Conservation (phyloP, 1,140 invertebrate genomes). For the Zaprionus gabonicus region DNA sequence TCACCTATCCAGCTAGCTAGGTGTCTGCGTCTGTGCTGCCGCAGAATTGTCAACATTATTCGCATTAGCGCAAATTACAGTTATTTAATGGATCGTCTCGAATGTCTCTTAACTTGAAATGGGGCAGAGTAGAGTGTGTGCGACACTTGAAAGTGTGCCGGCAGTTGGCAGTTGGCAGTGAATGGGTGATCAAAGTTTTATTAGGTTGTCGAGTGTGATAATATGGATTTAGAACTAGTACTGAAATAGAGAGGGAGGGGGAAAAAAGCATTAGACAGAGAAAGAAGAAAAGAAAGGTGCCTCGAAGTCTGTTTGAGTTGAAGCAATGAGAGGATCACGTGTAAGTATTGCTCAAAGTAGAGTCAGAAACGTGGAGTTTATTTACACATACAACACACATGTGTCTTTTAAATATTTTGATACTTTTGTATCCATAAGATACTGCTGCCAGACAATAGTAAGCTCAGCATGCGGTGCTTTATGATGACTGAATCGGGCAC, state of each 20-base stretch:
- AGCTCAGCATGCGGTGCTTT: too few species aligned
- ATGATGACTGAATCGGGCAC: too few species aligned
- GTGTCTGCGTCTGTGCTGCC: conserved; percentile 33
- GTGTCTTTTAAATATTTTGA: neutral
- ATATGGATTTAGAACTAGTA: neutral
- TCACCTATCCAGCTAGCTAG: conserved; percentile 24
- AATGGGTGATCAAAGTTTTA: conserved; percentile 1
- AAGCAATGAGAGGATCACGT: neutral
- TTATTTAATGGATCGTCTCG: conserved; percentile 42
- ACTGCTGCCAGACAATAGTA: too few species aligned
- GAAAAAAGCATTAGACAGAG: too few species aligned
- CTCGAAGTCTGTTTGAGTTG: neutral
- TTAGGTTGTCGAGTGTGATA: neutral
- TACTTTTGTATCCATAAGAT: neutral
- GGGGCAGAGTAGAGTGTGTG: conserved; percentile 6
- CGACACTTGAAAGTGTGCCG: conserved; percentile 14
- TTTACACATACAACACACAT: neutral
- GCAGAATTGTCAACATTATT: conserved; percentile 61
- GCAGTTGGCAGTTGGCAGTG: conserved; percentile 14
- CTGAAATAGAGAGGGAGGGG: too few species aligned
- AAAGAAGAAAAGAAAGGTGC: neutral
- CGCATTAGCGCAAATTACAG: conserved; percentile 59
- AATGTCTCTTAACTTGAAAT: conserved; percentile 13
- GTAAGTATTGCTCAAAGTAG: too few species aligned
- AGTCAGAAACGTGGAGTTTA: too few species aligned